Conservation (phyloP, 1,140 invertebrate genomes). For the Aphidius ervi region DNA sequence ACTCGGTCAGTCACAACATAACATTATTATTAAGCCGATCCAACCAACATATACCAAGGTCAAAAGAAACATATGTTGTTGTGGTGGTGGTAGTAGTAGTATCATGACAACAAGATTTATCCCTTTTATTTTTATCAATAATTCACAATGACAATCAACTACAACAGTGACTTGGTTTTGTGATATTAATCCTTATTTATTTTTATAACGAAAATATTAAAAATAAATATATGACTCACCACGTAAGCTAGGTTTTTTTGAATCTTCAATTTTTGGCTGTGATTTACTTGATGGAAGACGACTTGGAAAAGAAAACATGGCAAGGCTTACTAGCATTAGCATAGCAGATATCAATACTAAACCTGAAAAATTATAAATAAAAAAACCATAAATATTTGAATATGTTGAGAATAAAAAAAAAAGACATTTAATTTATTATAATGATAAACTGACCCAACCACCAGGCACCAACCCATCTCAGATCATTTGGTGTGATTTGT, state of each 20-base stretch:
- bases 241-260: conserved; percentile 59
- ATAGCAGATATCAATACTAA: conserved; percentile 75
- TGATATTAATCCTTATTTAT: no score
- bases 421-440: conserved; percentile 4
- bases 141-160: no score
- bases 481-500: conserved; percentile 76
- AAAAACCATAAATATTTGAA: background rate
- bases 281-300: conserved; percentile 55
- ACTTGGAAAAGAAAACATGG: conserved; percentile 87
- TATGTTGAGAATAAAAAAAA: background rate
- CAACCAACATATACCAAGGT: background rate
- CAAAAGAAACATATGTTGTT: no score
- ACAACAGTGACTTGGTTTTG: no score
- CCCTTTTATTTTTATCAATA: no score
- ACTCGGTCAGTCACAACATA: conserved; percentile 32
- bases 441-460: conserved; percentile 68
- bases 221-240: conserved; percentile 36
- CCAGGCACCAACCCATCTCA: conserved; percentile 89
- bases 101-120: no score
- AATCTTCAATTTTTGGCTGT: conserved; percentile 45
- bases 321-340: conserved; percentile 72
- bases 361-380: conserved; percentile 50
- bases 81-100: no score
- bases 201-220: background rate
- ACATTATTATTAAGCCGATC: conserved; percentile 35